Conservation (phyloP, 2,888 invertebrate genomes). For the Scaptomyza polygonia region DNA sequence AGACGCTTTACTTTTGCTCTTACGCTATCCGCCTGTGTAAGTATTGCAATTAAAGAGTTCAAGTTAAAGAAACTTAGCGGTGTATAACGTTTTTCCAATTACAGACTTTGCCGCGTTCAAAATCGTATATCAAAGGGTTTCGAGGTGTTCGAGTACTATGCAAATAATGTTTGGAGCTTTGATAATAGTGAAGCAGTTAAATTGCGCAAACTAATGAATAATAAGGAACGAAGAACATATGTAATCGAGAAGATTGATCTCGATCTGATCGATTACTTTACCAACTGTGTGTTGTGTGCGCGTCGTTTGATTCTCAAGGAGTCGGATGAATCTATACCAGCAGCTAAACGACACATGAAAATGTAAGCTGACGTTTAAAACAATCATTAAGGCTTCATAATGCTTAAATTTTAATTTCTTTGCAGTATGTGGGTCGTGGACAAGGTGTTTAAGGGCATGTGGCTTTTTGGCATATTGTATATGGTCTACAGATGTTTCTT, state of each 20-base stretch:
- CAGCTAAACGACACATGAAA: conserved; percentile 91
- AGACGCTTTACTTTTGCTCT: conserved; percentile 90
- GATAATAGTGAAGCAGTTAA: conserved; percentile 88
- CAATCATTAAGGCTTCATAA: not conserved
- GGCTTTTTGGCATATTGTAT: conserved; percentile 87
- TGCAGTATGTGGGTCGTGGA: conserved; percentile 95
- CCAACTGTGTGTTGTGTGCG: conserved; percentile 92
- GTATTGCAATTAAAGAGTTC: conserved; percentile 81
- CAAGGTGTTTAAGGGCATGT: conserved; percentile 88
- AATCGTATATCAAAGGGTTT: conserved; percentile 93
- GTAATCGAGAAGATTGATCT: conserved; percentile 88
- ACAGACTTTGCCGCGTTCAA: conserved; percentile 92
- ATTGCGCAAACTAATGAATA: conserved; percentile 87
- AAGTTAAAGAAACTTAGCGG: not conserved
- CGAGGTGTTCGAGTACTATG: conserved; percentile 95
- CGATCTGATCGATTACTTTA: conserved; percentile 92
- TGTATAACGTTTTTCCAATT: not conserved
- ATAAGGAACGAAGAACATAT: conserved; percentile 88
- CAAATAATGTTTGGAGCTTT: conserved; percentile 96
- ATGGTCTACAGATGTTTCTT: conserved; percentile 77
- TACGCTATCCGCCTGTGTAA: conserved; percentile 95
- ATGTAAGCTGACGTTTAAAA: conserved; percentile 86
- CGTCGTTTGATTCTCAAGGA: conserved; percentile 93
- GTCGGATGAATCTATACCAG: conserved; percentile 90
- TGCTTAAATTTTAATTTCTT: conserved; percentile 59